phyloP scores from a whole-genome alignment of 2,797 vertebrate species.

The Rallus crepitans region DNA sequence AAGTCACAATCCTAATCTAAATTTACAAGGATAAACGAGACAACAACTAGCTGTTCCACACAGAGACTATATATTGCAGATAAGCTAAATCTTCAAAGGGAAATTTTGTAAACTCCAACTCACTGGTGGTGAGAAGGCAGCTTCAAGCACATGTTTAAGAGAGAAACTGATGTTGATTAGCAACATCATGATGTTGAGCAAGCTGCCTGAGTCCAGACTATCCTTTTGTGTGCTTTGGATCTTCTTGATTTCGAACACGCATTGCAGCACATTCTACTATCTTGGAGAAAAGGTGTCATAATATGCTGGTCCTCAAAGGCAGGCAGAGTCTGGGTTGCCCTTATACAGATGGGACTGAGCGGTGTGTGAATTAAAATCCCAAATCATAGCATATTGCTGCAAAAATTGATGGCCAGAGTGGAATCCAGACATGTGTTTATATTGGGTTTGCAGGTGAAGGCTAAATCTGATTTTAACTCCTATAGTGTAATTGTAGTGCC shows the following conservation, averaged over 20 bases:
- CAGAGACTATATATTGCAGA: neutral
- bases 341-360: neutral
- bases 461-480: neutral
- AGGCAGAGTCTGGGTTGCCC: neutral
- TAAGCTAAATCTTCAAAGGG: constrained; percentile 27
- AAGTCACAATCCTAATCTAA: neutral
- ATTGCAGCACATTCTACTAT: neutral
- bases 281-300: neutral
- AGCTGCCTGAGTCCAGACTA: neutral
- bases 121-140: neutral
- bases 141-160: neutral
- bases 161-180: neutral
- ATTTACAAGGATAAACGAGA: neutral
- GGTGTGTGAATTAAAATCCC: neutral
- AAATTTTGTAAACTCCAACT: neutral
- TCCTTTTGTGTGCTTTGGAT: neutral
- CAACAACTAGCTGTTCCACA: neutral
- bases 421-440: neutral
- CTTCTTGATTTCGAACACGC: neutral
- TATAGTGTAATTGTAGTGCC: neutral
- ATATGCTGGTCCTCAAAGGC: neutral
- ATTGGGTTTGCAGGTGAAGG: neutral
- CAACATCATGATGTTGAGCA: neutral
- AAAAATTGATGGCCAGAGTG: neutral
- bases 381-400: neutral